These are phyloP conservation scores for Holocentrus rufus DNA, from an alignment of 2,797 vertebrate species.

Conservation along the genomic window DNA sequence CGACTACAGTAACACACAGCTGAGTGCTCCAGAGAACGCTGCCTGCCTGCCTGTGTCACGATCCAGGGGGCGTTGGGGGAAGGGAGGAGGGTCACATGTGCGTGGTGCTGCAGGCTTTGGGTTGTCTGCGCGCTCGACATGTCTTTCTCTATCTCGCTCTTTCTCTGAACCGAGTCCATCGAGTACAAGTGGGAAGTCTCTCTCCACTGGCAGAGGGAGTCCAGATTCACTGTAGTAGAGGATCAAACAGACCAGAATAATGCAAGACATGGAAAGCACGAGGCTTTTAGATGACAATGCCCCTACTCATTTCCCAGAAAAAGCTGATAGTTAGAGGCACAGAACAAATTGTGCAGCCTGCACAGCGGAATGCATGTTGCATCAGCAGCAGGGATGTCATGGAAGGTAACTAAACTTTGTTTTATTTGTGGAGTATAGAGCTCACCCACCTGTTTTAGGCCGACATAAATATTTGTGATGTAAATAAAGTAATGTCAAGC, in stretches of 20 bases:
- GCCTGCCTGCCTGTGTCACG: conserved; percentile 39
- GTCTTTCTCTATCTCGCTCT: conserved; percentile 19
- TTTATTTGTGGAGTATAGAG: background rate
- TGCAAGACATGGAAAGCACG: conserved; percentile 13
- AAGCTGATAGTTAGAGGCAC: conserved; percentile 38
- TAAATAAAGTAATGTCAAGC: background rate
- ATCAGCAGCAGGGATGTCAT: conserved; percentile 11
- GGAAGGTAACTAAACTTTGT: background rate
- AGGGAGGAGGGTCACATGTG: conserved; percentile 48
- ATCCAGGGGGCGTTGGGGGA: conserved; percentile 32
- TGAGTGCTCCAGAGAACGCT: conserved; percentile 52
- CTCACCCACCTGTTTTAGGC: background rate
- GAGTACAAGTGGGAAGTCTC: background rate
- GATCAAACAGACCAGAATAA: conserved; percentile 28
- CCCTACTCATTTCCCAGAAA: conserved; percentile 27
- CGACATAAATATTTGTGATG: background rate
- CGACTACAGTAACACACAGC: conserved; percentile 67
- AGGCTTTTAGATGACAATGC: conserved; percentile 26
- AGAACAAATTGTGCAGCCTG: conserved; percentile 36
- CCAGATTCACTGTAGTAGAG: conserved; percentile 18
- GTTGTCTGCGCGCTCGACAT: conserved; percentile 13
- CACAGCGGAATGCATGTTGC: conserved; percentile 16
- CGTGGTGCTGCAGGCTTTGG: conserved; percentile 29
- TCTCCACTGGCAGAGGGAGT: conserved; percentile 2
- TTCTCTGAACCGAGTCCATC: conserved; percentile 29